Evolutionary conservation across 2,888 invertebrate genomes (phyloP).

Genomic region (Ophioninae sp.): DNA sequence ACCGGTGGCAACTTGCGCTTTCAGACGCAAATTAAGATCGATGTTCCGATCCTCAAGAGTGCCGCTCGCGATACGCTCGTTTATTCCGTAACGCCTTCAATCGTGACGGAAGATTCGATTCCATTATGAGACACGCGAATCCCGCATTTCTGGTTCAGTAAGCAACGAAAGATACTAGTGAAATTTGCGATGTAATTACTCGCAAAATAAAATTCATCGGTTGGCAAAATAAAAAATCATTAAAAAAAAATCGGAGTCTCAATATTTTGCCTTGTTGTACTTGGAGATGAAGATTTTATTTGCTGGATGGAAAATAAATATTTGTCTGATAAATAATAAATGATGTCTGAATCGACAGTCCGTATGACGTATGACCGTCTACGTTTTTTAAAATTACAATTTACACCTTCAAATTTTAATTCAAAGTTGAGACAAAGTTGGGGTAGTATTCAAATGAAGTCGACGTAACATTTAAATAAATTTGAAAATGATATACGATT

Average conservation of each 20-base stretch:
- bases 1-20: slow-evolving; percentile 53
- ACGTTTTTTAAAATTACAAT: too few species aligned
- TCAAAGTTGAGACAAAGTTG: too few species aligned
- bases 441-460: too few species aligned
- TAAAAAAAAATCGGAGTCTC: background rate
- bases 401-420: too few species aligned
- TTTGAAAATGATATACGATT: too few species aligned
- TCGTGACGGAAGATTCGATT: slow-evolving; percentile 30
- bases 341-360: too few species aligned
- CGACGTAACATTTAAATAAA: too few species aligned
- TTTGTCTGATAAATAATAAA: too few species aligned
- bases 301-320: background rate
- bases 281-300: background rate
- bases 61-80: slow-evolving; percentile 1
- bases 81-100: slow-evolving; percentile 1
- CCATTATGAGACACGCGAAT: slow-evolving; percentile 13
- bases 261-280: background rate
- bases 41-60: slow-evolving; percentile 30
- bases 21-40: slow-evolving; percentile 60
- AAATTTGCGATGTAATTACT: background rate
- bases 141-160: background rate
- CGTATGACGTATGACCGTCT: too few species aligned
- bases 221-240: background rate
- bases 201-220: too few species aligned
- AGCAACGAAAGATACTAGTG: background rate